Base-by-base conservation (phyloP, 2,888 invertebrate species). In the Pomacea canaliculata region DNA sequence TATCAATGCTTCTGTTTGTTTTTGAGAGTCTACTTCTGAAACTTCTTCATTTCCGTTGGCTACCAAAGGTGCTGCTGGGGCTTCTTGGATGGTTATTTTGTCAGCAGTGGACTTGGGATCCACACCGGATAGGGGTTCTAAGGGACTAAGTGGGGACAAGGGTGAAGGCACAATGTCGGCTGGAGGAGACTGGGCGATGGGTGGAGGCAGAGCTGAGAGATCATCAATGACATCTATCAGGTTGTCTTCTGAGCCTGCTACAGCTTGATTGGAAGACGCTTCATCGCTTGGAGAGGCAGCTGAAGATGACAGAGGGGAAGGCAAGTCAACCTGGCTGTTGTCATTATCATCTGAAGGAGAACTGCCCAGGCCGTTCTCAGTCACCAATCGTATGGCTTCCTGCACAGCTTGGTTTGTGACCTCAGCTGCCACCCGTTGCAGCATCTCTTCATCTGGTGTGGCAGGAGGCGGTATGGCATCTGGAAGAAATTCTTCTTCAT, bases 311-410 rank as follows among this genome's bases (percentile, higher is more conserved):
- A 51, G 1, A 56, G 46, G 37, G 71, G 10, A 13, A 69, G 7
- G 63, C 62, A 67, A 27, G 69, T 78, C 16, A 69, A 46, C 69
- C 48, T 68, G 62, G 37, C 59, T n/a, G 16, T 27, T 48, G 48
- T 48, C 48, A 60, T 65, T 63, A 23, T 71, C 68, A 66, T 51
- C 62, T 3, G 65, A n/a, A 18, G 63, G 27, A 63, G 27, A 27
- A 59, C 70, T 37, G 76, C 79, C 74, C 10, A 73, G 74, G 37
- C 80, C 80, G 67, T 80, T 78, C 56, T 78, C 78, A 5, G 80
- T 70, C 62, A 81, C 81, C n/a, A 81, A 73, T n/a, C 80, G 77
- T 10, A 81, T 77, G 60, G 81, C 81, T 46, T 81, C 80, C 71
- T 81, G 79, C 27, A 81, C 81, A 27, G 79, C 81, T 76, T 79